phyloP scores from a whole-genome alignment of 1,140 invertebrate genomes.

The Nixonia krombeini region DNA sequence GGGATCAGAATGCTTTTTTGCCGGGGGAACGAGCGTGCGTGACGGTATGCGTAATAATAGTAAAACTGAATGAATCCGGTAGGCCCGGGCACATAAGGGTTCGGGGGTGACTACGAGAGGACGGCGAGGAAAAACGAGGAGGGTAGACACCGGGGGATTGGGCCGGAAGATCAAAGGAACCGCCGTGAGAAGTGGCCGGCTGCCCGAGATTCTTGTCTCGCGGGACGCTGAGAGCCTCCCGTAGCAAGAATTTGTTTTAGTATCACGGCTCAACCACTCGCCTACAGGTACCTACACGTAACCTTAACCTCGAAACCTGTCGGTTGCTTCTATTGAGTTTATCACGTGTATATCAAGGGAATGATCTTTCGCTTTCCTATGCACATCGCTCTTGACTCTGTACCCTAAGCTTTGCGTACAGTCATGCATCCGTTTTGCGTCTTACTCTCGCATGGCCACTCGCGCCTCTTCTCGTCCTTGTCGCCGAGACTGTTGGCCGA shows the following conservation, averaged over 20 bases:
- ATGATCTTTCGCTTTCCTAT: background rate
- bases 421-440: too few relatives aligned
- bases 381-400: too few relatives aligned
- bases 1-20: slow-evolving; percentile 41
- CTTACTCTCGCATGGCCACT: too few relatives aligned
- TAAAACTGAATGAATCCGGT: slow-evolving; percentile 56
- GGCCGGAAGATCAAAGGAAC: slow-evolving; percentile 53
- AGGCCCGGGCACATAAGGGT: slow-evolving; percentile 21
- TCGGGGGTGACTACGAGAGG: slow-evolving; percentile 26
- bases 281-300: slow-evolving; percentile 38
- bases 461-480: too few relatives aligned
- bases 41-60: slow-evolving; percentile 56
- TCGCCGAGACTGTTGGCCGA: too few relatives aligned
- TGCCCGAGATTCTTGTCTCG: slow-evolving; percentile 61
- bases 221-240: slow-evolving; percentile 53
- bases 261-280: slow-evolving; percentile 47
- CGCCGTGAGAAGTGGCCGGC: slow-evolving; percentile 60
- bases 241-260: slow-evolving; percentile 59
- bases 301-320: slow-evolving; percentile 45
- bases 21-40: slow-evolving; percentile 38
- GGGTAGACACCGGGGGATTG: slow-evolving; percentile 44
- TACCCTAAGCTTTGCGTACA: too few relatives aligned
- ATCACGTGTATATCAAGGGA: slow-evolving; percentile 9
- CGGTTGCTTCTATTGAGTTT: slow-evolving; percentile 36
- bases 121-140: slow-evolving; percentile 40